Evolutionary conservation across 1,140 invertebrate genomes (phyloP), one percentile per base, ranked within the genome.

Genomic region (Notospermus geniculatus): DNA sequence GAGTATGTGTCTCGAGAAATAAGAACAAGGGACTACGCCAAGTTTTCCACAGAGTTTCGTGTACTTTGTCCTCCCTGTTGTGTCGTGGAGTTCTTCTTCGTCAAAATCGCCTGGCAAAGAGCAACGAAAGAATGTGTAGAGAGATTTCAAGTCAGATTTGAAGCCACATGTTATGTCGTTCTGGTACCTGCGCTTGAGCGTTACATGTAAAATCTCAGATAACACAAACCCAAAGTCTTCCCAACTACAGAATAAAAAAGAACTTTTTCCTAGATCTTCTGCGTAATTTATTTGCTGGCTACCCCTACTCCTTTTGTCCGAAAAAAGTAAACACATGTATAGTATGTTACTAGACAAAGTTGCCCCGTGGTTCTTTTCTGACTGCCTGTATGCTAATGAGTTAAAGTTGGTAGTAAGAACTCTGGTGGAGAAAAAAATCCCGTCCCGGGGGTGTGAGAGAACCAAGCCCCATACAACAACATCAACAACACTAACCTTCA

Each of bases 1-100:
- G 27, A 65, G 57, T 22, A 81, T 76, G 58, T 80, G 77, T 1
- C 76, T 71, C 13, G 75, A 59, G 63, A 80, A 80, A 60, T 80
- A 80, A 2, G 72, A 72, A n/a, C 78, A 70, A 2, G 80, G 80
- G 2, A 78, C 73, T 4, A 77, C 57, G 19, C 75, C 78, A 45
- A 79, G 70, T 39, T 74, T 65, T 17, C 73, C 66, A 61, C 79
- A 81, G n/a, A 78, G 61, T 36, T 71, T 74, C 27, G 58, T 58
- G 64, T 79, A 79, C 53, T 71, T 59, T 25, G 59, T 62, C 32
- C 66, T 60, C 2, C 66, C 66, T 0, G 67, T 64, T 13, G 67
- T 66, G 52, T 77, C 75, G 32, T 70, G 66, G 4, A 23, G 46
- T 50, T 50, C 46, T 9, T 19, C 46, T n/a, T 50, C n/a, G n/a